Evolutionary conservation across 2,797 vertebrate species (phyloP).

Genomic region (Pangasius mekongensis): DNA sequence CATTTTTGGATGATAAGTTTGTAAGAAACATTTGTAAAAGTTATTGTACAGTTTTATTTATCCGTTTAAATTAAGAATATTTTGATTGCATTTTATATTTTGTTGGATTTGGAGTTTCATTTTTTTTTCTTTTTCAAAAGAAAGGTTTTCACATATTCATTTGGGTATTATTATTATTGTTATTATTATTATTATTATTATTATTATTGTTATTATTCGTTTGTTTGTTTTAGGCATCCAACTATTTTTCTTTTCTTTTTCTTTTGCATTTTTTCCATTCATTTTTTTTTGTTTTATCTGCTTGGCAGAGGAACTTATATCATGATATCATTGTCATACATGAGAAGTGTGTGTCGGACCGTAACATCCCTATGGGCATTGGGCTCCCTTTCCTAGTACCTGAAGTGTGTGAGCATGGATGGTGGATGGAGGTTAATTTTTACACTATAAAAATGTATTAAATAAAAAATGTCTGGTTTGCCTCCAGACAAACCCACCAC

Average conservation of each 20-base stretch:
- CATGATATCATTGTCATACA: conserved; percentile 39
- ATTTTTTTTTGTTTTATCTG: not conserved
- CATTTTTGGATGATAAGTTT: conserved; percentile 20
- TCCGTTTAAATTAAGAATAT: not conserved
- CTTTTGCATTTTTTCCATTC: not conserved
- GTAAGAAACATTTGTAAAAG: not conserved
- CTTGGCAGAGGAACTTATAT: not conserved
- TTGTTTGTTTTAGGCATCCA: not conserved
- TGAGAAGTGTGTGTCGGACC: conserved; percentile 41
- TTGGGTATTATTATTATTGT: not conserved
- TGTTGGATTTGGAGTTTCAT: not conserved
- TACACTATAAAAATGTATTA: conserved; percentile 35
- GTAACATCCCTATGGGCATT: conserved; percentile 36
- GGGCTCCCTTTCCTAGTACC: not conserved
- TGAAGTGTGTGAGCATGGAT: not conserved
- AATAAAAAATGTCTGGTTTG: conserved; percentile 29
- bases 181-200: not conserved
- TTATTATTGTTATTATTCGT: not conserved
- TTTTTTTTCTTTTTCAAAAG: not conserved
- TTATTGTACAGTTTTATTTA: conserved; percentile 32
- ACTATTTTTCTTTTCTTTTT: not conserved
- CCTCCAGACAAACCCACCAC: conserved; percentile 25
- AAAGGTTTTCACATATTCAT: not conserved
- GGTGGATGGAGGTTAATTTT: conserved; percentile 34
- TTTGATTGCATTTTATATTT: not conserved